These are phyloP conservation scores for Oscheius sp. DNA, from an alignment of 2,888 invertebrate genomes.

Conservation along the genomic window DNA sequence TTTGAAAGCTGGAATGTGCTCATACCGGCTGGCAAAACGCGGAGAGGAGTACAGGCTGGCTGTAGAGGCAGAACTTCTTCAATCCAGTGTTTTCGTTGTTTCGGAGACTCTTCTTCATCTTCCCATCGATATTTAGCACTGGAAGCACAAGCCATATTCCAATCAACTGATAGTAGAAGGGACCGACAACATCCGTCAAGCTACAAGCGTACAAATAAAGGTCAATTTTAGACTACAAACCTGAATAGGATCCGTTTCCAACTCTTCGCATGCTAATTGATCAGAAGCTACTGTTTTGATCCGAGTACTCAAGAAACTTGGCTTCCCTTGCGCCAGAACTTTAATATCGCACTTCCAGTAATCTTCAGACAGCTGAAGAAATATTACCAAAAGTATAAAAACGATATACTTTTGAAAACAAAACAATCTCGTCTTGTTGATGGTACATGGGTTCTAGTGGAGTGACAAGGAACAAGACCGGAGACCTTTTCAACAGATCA, in stretches of 20 bases:
- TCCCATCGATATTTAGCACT: conserved; percentile 31
- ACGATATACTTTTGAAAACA: conserved; percentile 21
- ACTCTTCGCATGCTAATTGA: conserved; percentile 10
- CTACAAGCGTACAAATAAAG: conserved; percentile 20
- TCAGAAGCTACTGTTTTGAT: not conserved
- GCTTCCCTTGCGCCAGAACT: not conserved
- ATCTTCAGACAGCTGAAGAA: conserved; percentile 30
- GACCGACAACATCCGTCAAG: conserved; percentile 32
- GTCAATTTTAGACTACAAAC: not conserved
- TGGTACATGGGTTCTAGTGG: conserved; percentile 17
- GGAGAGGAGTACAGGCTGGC: not conserved
- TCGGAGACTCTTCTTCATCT: conserved; percentile 16
- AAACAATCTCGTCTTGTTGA: conserved; percentile 1
- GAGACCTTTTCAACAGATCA: not conserved
- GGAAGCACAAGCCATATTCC: conserved; percentile 36
- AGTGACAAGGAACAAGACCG: conserved; percentile 11
- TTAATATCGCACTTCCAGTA: conserved; percentile 28
- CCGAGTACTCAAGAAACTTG: not conserved
- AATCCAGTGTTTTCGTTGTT: conserved; percentile 14
- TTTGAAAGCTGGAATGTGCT: not conserved
- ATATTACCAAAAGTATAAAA: conserved; percentile 8
- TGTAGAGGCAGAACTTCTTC: conserved; percentile 21
- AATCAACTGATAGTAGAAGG: conserved; percentile 1
- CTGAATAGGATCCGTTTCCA: conserved; percentile 5
- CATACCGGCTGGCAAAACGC: conserved; percentile 11